A percentile compares a stretch with the other conserved stretches of the same genome.
phyloP scores from a whole-genome alignment of 1,140 invertebrate genomes.

The Leptinotarsa undecemlineata region DNA sequence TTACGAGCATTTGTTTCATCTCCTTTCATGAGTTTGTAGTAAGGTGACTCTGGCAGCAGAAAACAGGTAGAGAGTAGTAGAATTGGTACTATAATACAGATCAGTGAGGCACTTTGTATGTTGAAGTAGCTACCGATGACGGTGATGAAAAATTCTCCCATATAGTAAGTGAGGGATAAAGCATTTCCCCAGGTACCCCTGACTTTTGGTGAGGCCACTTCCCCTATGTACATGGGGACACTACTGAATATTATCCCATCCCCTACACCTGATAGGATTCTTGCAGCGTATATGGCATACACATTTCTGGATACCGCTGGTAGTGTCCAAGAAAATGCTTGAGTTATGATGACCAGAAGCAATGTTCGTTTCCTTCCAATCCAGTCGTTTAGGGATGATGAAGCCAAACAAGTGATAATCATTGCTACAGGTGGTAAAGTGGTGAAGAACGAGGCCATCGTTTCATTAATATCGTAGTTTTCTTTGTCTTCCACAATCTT shows the following conservation, averaged over 20 bases:
- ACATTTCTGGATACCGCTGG: slow-evolving; percentile 33
- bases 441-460: slow-evolving; percentile 24
- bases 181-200: slow-evolving; percentile 61
- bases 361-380: slow-evolving; percentile 39
- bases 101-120: slow-evolving; percentile 20
- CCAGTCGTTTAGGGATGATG: slow-evolving; percentile 31
- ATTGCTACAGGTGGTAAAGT: slow-evolving; percentile 1
- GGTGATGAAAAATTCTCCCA: slow-evolving; percentile 59
- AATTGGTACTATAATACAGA: slow-evolving; percentile 42
- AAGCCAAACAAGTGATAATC: slow-evolving; percentile 23
- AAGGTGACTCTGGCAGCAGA: slow-evolving; percentile 50
- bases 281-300: slow-evolving; percentile 35
- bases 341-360: slow-evolving; percentile 34
- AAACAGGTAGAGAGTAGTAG: slow-evolving; percentile 3
- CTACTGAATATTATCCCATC: slow-evolving; percentile 43
- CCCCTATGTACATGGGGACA: slow-evolving; percentile 64
- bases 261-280: slow-evolving; percentile 42
- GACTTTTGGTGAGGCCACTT: slow-evolving; percentile 67
- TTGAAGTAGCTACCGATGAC: slow-evolving; percentile 47
- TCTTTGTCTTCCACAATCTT: slow-evolving; percentile 26
- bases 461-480: slow-evolving; percentile 32
- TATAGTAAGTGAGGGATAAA: slow-evolving; percentile 57
- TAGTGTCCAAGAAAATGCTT: slow-evolving; percentile 32
- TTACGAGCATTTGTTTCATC: slow-evolving; percentile 39
- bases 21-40: slow-evolving; percentile 45